These are phyloP conservation scores for Hedychridium roseum DNA, from an alignment of 2,888 invertebrate species.

Conservation along the genomic window DNA sequence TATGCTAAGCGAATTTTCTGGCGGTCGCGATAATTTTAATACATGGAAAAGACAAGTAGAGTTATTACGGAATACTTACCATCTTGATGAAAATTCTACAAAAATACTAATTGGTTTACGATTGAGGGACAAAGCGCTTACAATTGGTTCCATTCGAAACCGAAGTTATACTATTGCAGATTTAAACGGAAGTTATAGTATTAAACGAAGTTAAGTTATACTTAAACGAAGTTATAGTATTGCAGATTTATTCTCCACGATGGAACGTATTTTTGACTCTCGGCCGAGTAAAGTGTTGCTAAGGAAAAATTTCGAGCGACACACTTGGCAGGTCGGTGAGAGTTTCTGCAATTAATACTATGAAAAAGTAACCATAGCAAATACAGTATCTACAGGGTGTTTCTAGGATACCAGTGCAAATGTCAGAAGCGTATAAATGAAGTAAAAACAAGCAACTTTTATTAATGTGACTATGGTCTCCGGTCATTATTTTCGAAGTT, in stretches of 20 bases:
- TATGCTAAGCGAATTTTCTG: too few species aligned
- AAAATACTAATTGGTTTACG: neutral
- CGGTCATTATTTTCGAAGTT: too few species aligned
- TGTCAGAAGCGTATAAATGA: too few species aligned
- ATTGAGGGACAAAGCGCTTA: neutral
- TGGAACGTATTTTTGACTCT: neutral
- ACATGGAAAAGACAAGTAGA: too few species aligned
- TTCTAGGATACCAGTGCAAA: too few species aligned
- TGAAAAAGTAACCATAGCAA: neutral
- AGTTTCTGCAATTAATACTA: neutral
- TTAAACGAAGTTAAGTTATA: too few species aligned
- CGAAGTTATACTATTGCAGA: too few species aligned
- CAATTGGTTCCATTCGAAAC: neutral
- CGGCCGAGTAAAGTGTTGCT: too few species aligned
- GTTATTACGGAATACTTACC: neutral
- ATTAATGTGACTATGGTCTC: too few species aligned
- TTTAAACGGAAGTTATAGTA: too few species aligned
- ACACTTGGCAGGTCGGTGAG: neutral
- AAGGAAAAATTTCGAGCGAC: neutral
- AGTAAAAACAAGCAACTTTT: too few species aligned
- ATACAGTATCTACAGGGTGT: neutral
- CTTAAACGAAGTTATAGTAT: neutral
- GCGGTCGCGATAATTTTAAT: too few species aligned
- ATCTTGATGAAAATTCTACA: neutral
- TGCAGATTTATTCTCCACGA: neutral